These are phyloP conservation scores for Lithophane ornitopus DNA, from an alignment of 2,888 invertebrate genomes.

Conservation along the genomic window DNA sequence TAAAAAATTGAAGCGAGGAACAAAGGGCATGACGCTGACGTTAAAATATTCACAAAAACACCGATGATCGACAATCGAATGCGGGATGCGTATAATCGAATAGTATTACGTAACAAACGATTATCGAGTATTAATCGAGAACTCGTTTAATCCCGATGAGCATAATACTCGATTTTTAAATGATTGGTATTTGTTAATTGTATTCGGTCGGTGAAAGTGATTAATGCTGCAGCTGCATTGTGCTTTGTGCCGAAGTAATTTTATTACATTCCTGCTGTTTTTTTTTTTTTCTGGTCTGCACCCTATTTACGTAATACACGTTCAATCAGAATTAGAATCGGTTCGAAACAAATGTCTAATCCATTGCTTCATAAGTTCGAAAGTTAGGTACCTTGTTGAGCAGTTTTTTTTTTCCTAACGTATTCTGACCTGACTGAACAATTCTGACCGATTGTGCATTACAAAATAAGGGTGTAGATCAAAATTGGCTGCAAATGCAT, in stretches of 20 bases:
- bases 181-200: conserved; percentile 14
- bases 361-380: too few species aligned
- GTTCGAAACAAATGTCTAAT: too few species aligned
- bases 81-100: conserved; percentile 32
- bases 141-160: conserved; percentile 15
- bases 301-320: too few species aligned
- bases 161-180: conserved; percentile 24
- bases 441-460: neutral
- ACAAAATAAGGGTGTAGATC: neutral
- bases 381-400: too few species aligned
- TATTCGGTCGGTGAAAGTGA: conserved; percentile 5
- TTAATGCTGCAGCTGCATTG: neutral
- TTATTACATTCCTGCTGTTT: neutral
- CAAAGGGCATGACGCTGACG: conserved; percentile 15
- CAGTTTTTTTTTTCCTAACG: too few species aligned
- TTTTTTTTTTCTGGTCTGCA: neutral
- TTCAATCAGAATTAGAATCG: too few species aligned
- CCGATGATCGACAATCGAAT: conserved; percentile 28
- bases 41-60: conserved; percentile 48
- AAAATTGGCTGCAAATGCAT: neutral
- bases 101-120: conserved; percentile 15
- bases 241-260: neutral
- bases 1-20: conserved; percentile 13
- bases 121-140: conserved; percentile 40
- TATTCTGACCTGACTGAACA: too few species aligned